phyloP scores from a whole-genome alignment of 2,888 invertebrate species.

The Eupsilia transversa region DNA sequence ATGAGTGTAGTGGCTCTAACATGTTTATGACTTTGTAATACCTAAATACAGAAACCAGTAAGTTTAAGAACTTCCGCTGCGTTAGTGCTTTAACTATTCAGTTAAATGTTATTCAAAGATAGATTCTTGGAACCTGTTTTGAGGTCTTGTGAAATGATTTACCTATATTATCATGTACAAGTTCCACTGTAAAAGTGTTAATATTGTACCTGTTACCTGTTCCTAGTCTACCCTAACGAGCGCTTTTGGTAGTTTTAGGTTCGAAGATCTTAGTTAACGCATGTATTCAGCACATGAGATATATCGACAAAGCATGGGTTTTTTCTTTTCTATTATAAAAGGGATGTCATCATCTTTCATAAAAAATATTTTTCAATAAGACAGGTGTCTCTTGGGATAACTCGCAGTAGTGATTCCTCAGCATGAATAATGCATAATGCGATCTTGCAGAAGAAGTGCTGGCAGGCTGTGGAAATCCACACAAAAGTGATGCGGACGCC shows the following conservation, averaged over 20 bases:
- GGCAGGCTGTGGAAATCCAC: neutral
- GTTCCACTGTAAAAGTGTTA: neutral
- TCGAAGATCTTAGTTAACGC: neutral
- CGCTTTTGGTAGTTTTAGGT: neutral
- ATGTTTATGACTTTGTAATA: conserved; percentile 7
- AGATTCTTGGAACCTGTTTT: conserved; percentile 29
- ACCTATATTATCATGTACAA: neutral
- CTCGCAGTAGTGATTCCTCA: neutral
- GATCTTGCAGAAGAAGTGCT: neutral
- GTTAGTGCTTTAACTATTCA: conserved; percentile 22
- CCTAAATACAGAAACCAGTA: conserved; percentile 3
- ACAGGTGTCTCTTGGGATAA: neutral
- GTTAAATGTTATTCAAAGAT: conserved; percentile 27
- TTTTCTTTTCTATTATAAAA: neutral
- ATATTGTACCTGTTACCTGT: neutral
- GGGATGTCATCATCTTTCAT: no score
- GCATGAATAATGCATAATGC: neutral
- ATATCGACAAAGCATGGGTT: neutral
- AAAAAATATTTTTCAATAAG: no score
- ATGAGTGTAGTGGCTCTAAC: neutral
- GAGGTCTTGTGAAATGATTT: conserved; percentile 27
- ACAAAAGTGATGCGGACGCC: neutral
- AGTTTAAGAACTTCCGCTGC: conserved; percentile 43
- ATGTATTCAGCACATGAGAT: neutral
- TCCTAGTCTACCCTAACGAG: neutral